These are phyloP conservation scores for Acrobeloides nanus DNA, from an alignment of 2,888 invertebrate species.

Conservation along the genomic window DNA sequence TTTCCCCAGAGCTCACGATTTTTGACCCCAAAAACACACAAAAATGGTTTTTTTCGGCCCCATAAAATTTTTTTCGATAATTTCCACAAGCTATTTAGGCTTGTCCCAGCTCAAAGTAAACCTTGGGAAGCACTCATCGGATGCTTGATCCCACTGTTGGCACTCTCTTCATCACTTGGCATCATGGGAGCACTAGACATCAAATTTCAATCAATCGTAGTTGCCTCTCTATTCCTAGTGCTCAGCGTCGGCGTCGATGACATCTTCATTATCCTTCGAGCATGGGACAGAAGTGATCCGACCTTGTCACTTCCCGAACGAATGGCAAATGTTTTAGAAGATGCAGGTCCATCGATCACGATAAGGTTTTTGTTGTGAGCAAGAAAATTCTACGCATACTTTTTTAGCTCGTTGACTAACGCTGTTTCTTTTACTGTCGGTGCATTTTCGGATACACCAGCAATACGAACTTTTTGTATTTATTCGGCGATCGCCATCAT, in stretches of 20 bases:
- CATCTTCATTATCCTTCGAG: constrained; percentile 39
- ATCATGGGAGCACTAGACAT: constrained; percentile 29
- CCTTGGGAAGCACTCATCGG: constrained; percentile 43
- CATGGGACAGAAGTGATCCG: constrained; percentile 23
- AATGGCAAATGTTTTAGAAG: constrained; percentile 39
- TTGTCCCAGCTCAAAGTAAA: constrained; percentile 31
- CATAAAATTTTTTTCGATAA: too few species aligned
- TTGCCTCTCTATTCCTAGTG: constrained; percentile 44
- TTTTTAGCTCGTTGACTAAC: constrained; percentile 31
- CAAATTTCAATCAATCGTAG: constrained; percentile 46
- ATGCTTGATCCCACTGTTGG: constrained; percentile 41
- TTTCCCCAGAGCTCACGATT: constrained; percentile 6
- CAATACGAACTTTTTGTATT: constrained; percentile 42
- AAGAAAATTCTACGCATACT: neutral
- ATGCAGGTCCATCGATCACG: constrained; percentile 46
- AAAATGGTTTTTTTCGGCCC: constrained; percentile 4
- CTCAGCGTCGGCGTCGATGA: constrained; percentile 50
- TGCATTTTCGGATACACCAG: constrained; percentile 41
- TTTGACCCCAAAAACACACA: neutral
- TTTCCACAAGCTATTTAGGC: too few species aligned
- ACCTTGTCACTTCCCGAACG: constrained; percentile 19
- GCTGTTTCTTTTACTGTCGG: constrained; percentile 35
- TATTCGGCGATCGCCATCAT: constrained; percentile 35
- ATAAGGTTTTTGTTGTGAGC: constrained; percentile 30
- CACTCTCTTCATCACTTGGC: constrained; percentile 32